Evolutionary conservation across 1,140 invertebrate species (phyloP).

Genomic region (Drosophila triauraria): DNA sequence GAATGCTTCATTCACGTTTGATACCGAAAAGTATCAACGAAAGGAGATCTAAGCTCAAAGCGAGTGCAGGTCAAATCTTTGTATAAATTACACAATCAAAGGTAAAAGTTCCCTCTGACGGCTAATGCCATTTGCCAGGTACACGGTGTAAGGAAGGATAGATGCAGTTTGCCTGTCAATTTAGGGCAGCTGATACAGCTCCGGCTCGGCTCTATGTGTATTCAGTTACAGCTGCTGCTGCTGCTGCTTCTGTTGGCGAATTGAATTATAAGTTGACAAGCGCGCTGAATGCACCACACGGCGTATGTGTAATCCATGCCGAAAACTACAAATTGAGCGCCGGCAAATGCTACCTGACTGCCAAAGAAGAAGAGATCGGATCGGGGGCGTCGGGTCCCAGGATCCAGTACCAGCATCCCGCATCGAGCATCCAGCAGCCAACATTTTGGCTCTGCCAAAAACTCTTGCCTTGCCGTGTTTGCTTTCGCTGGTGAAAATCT

Average conservation of each 20-base stretch:
- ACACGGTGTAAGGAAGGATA: conserved; percentile 7
- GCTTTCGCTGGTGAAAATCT: conserved; percentile 70
- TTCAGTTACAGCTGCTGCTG: conserved; percentile 8
- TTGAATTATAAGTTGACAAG: conserved; percentile 78
- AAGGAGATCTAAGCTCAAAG: conserved; percentile 10
- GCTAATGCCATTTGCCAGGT: conserved; percentile 73
- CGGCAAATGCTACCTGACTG: conserved; percentile 43
- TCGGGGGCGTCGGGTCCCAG: not conserved
- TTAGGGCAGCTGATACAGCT: conserved; percentile 42
- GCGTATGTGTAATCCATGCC: conserved; percentile 73
- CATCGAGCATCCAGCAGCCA: conserved; percentile 1
- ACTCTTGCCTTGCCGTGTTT: conserved; percentile 56
- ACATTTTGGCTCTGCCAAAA: conserved; percentile 21
- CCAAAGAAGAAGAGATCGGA: conserved; percentile 8
- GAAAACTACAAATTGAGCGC: conserved; percentile 57
- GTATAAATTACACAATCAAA: conserved; percentile 67
- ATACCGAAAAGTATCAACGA: conserved; percentile 1
- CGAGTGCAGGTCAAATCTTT: conserved; percentile 32
- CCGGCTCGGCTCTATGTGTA: conserved; percentile 2
- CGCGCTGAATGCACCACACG: conserved; percentile 44
- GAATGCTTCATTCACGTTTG: conserved; percentile 20
- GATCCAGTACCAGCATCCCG: conserved; percentile 12
- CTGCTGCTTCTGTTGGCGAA: conserved; percentile 46
- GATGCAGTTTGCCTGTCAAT: conserved; percentile 48
- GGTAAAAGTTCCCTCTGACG: conserved; percentile 39